phyloP scores from a whole-genome alignment of 2,797 vertebrate species.

The Sebastiscus tertius region DNA sequence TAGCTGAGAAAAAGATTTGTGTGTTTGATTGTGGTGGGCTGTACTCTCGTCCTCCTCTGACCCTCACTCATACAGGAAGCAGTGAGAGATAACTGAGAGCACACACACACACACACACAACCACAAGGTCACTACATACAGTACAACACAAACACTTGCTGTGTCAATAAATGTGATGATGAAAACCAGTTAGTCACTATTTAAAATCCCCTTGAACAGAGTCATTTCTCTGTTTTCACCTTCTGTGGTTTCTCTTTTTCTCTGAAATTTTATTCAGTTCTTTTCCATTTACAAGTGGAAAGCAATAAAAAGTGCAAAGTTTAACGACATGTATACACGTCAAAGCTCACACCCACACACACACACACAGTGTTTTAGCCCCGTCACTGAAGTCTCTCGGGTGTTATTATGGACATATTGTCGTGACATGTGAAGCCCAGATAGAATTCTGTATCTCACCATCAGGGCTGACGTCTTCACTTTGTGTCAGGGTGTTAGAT shows the following conservation, averaged over 20 bases:
- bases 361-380: neutral
- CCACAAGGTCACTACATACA: constrained; percentile 3
- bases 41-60: neutral
- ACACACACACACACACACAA: neutral
- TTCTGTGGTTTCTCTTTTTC: neutral
- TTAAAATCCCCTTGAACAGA: constrained; percentile 15
- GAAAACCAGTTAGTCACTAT: neutral
- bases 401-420: neutral
- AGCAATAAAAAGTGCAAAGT: constrained; percentile 33
- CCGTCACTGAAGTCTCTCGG: neutral
- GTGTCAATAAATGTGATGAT: constrained; percentile 10
- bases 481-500: neutral
- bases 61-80: constrained; percentile 27
- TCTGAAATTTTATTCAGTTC: neutral
- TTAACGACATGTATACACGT: neutral
- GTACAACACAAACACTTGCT: neutral
- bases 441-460: neutral
- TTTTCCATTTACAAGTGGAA: neutral
- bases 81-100: neutral
- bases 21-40: neutral
- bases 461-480: neutral
- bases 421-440: neutral
- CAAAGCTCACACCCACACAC: neutral
- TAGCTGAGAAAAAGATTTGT: constrained; percentile 9
- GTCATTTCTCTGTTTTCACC: neutral